Percentiles rank a stretch among this genome's conserved stretches.
phyloP scores from a whole-genome alignment of 1,140 invertebrate species.

The Hypothenemus hampei region DNA sequence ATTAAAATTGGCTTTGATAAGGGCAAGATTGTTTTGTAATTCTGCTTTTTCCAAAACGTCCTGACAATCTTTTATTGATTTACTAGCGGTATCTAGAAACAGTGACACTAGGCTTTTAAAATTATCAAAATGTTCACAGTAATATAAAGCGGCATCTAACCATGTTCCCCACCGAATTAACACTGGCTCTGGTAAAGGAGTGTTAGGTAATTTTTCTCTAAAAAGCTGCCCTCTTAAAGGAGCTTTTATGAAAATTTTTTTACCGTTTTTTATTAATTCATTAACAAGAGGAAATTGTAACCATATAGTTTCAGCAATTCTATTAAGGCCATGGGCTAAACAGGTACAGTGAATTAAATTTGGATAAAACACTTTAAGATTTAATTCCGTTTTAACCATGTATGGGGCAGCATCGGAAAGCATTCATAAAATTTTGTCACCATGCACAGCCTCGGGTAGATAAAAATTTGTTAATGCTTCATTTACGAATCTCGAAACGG shows the following conservation, averaged over 20 bases:
- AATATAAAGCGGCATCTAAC: conserved; percentile 41
- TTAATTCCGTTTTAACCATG: no score
- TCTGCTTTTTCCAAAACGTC: background rate
- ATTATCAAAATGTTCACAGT: conserved; percentile 34
- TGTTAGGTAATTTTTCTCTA: background rate
- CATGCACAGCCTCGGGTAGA: background rate
- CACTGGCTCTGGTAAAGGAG: conserved; percentile 37
- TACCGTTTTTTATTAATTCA: no score
- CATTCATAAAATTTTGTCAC: background rate
- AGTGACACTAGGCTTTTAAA: background rate
- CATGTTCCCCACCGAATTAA: conserved; percentile 47
- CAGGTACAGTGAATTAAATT: no score
- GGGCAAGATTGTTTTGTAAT: background rate
- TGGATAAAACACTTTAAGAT: conserved; percentile 36
- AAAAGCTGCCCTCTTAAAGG: no score
- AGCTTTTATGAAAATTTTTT: no score
- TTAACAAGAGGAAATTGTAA: no score
- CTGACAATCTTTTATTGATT: background rate
- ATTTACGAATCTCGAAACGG: conserved; percentile 3
- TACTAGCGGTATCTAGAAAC: background rate
- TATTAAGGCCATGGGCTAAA: no score
- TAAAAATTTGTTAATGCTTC: conserved; percentile 1
- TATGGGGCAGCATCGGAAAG: background rate
- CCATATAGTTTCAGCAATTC: no score
- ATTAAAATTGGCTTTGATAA: background rate